phyloP scores from a whole-genome alignment of 2,888 invertebrate genomes.

The Scelioninae gen. 2 region DNA sequence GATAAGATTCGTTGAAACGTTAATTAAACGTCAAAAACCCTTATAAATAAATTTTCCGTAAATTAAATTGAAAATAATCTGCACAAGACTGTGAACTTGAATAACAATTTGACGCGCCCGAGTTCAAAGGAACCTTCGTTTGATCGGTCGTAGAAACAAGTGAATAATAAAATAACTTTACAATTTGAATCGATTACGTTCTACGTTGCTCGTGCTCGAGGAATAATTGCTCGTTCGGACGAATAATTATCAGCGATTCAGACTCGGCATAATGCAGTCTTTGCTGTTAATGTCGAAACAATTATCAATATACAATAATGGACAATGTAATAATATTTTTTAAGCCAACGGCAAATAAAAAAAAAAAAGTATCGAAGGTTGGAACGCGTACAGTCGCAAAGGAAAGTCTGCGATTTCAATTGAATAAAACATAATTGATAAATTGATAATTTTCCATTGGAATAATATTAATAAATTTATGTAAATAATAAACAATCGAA shows the following conservation, averaged over 20 bases:
- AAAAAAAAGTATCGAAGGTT: no score
- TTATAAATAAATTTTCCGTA: no score
- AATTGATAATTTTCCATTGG: no score
- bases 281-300: constrained; percentile 42
- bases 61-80: no score
- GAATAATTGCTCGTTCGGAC: constrained; percentile 39
- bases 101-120: constrained; percentile 15
- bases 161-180: constrained; percentile 46
- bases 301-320: constrained; percentile 25
- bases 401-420: no score
- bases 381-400: no score
- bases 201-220: constrained; percentile 33
- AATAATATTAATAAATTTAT: no score
- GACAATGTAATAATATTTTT: constrained; percentile 23
- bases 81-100: constrained; percentile 16
- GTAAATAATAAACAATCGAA: no score
- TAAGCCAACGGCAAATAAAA: no score
- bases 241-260: constrained; percentile 48
- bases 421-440: no score
- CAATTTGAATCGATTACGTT: constrained; percentile 45
- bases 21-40: no score
- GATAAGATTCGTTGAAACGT: no score
- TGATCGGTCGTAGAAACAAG: constrained; percentile 37
- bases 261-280: constrained; percentile 41
- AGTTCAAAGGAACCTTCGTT: constrained; percentile 38